Evolutionary conservation across 2,797 vertebrate species (phyloP).

Genomic region (Dallia pectoralis): DNA sequence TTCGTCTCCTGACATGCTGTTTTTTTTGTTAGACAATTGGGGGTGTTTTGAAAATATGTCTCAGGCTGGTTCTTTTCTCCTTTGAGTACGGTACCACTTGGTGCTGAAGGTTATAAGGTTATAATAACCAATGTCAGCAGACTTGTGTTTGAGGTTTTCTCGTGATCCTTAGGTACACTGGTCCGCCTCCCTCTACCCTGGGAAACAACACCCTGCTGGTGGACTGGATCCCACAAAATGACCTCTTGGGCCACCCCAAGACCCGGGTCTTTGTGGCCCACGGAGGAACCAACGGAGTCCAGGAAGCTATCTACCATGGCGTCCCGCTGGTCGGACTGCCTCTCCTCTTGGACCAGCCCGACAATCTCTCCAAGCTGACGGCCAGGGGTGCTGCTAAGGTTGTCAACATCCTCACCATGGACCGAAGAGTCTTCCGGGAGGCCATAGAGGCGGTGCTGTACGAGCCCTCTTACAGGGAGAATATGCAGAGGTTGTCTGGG

Average conservation of each 20-base stretch:
- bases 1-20: too few relatives aligned
- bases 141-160: background rate
- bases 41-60: background rate
- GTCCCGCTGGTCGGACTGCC: constrained; percentile 44
- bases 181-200: constrained; percentile 39
- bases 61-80: background rate
- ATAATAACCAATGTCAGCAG: background rate
- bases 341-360: constrained; percentile 39
- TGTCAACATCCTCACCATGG: constrained; percentile 31
- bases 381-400: constrained; percentile 31
- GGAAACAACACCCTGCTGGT: constrained; percentile 56
- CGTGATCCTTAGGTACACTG: constrained; percentile 14
- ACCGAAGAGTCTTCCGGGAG: constrained; percentile 26
- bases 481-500: constrained; percentile 40
- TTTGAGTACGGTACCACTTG: background rate
- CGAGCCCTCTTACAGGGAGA: constrained; percentile 39
- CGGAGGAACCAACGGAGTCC: constrained; percentile 50
- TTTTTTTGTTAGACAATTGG: too few relatives aligned
- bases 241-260: constrained; percentile 52
- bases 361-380: constrained; percentile 42
- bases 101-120: background rate
- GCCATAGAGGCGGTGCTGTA: constrained; percentile 36
- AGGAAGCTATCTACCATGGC: constrained; percentile 50
- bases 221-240: constrained; percentile 55
- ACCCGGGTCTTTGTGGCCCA: constrained; percentile 52